Evolutionary conservation across 1,140 invertebrate species (phyloP).

Genomic region (Aphis craccivora): DNA sequence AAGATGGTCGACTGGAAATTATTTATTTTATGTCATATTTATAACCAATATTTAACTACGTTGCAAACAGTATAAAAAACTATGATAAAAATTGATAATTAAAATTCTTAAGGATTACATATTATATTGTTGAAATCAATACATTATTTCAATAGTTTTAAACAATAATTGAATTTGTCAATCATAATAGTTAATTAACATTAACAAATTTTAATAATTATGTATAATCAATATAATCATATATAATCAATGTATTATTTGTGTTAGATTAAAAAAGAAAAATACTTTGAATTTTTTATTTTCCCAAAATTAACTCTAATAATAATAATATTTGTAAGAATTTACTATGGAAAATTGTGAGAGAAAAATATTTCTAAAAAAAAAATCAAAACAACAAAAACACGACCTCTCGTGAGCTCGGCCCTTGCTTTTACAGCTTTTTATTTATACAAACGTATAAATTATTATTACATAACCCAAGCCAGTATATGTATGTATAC

Average conservation of each 20-base stretch:
- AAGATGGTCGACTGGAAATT: neutral
- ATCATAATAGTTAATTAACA: neutral
- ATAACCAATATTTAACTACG: neutral
- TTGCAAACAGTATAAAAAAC: neutral
- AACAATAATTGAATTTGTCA: neutral
- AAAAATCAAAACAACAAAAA: neutral
- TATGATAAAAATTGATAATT: neutral
- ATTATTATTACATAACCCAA: neutral
- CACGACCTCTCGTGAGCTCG: neutral
- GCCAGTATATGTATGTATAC: neutral
- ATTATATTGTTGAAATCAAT: too few species aligned
- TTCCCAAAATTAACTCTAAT: too few species aligned
- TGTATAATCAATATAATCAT: neutral
- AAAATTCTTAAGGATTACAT: neutral
- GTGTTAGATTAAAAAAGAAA: neutral
- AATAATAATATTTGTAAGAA: neutral
- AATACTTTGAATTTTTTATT: neutral
- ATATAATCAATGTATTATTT: neutral
- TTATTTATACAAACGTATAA: slow-evolving; percentile 12
- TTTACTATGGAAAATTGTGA: neutral
- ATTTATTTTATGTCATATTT: neutral
- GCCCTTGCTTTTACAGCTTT: neutral
- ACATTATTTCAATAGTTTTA: neutral
- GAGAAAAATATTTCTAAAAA: neutral
- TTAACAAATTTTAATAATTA: neutral